Conservation (phyloP, 2,888 invertebrate species). For the Nephrotoma appendiculata region DNA sequence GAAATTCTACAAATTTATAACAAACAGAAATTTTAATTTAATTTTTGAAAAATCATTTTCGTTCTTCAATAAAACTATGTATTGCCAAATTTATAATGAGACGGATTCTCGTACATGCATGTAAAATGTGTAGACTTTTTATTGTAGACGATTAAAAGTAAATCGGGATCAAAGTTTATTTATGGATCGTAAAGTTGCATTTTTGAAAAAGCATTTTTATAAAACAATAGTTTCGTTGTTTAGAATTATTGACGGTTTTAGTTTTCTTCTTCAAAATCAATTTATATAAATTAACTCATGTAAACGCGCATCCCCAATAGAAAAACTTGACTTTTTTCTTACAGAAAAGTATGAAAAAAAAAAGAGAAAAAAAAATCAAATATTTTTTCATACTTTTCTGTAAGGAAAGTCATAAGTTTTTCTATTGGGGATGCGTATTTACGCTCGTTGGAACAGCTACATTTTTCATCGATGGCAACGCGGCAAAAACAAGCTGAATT, state of each 20-base stretch:
- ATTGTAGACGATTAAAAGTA: neutral
- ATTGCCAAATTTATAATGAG: neutral
- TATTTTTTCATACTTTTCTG: too few species aligned
- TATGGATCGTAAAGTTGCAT: neutral
- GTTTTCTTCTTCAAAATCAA: neutral
- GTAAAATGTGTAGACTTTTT: neutral
- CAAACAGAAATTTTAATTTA: slow-evolving; percentile 6
- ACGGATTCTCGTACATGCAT: neutral
- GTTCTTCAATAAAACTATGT: neutral
- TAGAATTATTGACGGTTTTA: neutral
- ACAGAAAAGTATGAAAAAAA: too few species aligned
- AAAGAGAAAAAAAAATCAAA: too few species aligned
- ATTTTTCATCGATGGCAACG: too few species aligned
- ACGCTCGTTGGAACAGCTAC: too few species aligned
- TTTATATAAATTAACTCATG: neutral
- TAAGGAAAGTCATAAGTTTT: too few species aligned
- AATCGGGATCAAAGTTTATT: neutral
- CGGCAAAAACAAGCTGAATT: too few species aligned
- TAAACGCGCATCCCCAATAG: too few species aligned
- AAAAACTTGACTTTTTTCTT: too few species aligned
- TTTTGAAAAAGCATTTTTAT: neutral
- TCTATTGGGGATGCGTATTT: too few species aligned
- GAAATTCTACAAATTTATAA: slow-evolving; percentile 14
- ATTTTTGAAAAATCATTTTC: neutral
- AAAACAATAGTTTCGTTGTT: neutral